phyloP scores from a whole-genome alignment of 2,888 invertebrate species.

The Heliconius ethilla region DNA sequence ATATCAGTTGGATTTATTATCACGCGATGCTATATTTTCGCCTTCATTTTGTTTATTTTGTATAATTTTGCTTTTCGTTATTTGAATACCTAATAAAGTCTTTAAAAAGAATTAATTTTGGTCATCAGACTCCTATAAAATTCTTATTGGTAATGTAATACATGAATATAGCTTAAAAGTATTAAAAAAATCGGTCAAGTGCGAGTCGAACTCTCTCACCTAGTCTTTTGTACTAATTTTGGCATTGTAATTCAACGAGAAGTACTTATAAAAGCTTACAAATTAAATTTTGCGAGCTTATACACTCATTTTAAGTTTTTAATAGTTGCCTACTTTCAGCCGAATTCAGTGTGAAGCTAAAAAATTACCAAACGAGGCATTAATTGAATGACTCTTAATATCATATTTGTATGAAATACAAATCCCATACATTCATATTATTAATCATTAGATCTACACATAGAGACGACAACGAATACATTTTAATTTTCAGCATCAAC shows the following conservation, averaged over 20 bases:
- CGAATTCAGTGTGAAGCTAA: no score
- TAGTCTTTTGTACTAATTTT: no score
- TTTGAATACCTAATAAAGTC: not conserved
- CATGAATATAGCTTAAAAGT: no score
- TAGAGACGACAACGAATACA: conserved; percentile 43
- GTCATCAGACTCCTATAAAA: not conserved
- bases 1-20: conserved; percentile 21
- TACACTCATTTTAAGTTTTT: no score
- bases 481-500: conserved; percentile 70
- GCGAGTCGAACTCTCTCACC: no score
- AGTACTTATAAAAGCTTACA: no score
- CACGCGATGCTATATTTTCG: conserved; percentile 24
- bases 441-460: conserved; percentile 33
- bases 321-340: no score
- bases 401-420: not conserved
- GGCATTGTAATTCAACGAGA: no score
- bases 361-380: not conserved
- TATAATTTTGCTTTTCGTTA: not conserved
- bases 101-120: not conserved
- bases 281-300: no score
- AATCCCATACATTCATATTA: not conserved
- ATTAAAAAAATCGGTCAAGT: no score
- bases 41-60: not conserved
- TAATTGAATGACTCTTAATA: not conserved
- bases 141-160: no score